Evolutionary conservation across 1,140 invertebrate genomes (phyloP).

Genomic region (Oedothorax gibbosus): DNA sequence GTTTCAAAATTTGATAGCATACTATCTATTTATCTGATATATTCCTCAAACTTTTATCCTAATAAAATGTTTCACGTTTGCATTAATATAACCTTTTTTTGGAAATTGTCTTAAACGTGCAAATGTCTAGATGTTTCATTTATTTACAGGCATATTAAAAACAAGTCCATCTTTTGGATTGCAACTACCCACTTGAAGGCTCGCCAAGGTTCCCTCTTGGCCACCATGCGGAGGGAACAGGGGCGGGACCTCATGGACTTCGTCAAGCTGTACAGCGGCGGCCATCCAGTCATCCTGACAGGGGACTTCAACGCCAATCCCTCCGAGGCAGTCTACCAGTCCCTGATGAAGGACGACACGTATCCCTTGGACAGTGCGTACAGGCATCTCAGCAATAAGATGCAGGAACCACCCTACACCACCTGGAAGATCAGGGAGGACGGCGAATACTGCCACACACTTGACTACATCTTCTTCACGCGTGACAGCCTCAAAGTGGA

Average conservation of each 20-base stretch:
- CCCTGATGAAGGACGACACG: slow-evolving; percentile 69
- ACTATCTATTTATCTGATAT: no score
- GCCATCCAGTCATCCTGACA: slow-evolving; percentile 75
- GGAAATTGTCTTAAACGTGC: no score
- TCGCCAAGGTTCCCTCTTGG: slow-evolving; percentile 76
- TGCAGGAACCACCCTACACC: slow-evolving; percentile 77
- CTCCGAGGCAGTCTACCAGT: slow-evolving; percentile 77
- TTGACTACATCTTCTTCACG: slow-evolving; percentile 84
- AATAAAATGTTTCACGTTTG: no score
- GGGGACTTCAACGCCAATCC: slow-evolving; percentile 87
- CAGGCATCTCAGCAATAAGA: slow-evolving; percentile 56
- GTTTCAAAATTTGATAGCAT: no score
- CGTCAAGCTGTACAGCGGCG: slow-evolving; percentile 70
- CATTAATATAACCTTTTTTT: no score
- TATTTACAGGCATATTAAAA: slow-evolving; percentile 71
- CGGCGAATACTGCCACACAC: slow-evolving; percentile 79
- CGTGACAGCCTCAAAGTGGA: slow-evolving; percentile 73
- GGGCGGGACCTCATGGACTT: slow-evolving; percentile 79
- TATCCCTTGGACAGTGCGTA: slow-evolving; percentile 68
- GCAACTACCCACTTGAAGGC: slow-evolving; percentile 84
- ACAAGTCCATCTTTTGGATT: slow-evolving; percentile 76
- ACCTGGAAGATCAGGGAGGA: slow-evolving; percentile 83
- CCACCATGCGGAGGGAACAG: slow-evolving; percentile 80
- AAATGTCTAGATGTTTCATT: background rate
- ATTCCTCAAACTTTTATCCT: no score